phyloP scores from a whole-genome alignment of 2,113 vertebrate species.

The Hippopotamus amphibius region DNA sequence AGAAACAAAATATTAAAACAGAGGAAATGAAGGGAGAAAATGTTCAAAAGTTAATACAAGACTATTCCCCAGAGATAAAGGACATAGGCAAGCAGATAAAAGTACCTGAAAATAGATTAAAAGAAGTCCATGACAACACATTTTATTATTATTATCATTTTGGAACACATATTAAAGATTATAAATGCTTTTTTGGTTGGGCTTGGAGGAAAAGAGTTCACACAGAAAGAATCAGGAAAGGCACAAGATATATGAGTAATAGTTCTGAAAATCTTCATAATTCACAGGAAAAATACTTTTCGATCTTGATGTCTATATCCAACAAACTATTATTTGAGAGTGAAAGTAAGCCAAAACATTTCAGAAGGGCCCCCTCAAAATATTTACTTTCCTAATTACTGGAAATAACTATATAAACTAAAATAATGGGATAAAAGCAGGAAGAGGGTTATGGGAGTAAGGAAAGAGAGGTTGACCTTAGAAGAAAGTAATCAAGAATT shows the following conservation, averaged over 20 bases:
- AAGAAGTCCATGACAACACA: background rate
- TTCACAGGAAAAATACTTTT: background rate
- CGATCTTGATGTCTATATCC: background rate
- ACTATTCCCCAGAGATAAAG: background rate
- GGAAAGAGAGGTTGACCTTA: too few species aligned
- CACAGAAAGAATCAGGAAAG: background rate
- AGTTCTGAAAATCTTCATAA: too few species aligned
- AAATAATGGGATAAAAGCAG: background rate
- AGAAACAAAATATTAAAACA: background rate
- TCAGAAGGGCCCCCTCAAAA: background rate
- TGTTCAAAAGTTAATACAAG: background rate
- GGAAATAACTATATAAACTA: background rate
- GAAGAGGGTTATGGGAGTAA: rapidly evolving
- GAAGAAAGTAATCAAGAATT: too few species aligned
- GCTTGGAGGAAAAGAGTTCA: background rate
- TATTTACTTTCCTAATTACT: background rate
- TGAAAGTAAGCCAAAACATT: background rate
- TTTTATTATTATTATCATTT: background rate
- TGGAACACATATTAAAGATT: background rate
- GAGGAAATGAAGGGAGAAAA: background rate
- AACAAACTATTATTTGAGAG: background rate
- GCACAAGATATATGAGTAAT: background rate
- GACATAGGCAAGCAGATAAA: background rate
- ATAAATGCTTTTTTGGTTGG: background rate
- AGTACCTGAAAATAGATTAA: background rate